Evolutionary conservation across 2,888 invertebrate genomes (phyloP), one percentile per base, ranked within the genome.

Genomic region (Hyles lineata): DNA sequence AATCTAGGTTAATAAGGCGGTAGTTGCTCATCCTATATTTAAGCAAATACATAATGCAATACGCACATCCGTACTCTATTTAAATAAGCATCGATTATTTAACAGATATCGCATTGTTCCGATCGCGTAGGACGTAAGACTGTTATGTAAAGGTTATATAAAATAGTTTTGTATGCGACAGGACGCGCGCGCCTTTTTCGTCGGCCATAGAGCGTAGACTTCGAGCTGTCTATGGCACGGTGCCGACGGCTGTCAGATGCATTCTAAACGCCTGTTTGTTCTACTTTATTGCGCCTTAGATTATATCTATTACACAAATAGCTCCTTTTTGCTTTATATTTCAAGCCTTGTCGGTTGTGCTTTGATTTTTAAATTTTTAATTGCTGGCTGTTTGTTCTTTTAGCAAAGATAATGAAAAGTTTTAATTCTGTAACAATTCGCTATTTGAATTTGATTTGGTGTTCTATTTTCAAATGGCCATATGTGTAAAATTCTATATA

Each of bases 121-220:
- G 43, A 67, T 67, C 17, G 50, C 67, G 50, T 67, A 50, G 67
- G 50, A 43, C 50, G 43, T 67, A 23, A n/a, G 43, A 67, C 17
- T 43, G 67, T 67, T 67, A 67, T 43, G 43, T 67, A 67, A 67
- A 50, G 43, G 17, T 67, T 67, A 67, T 67, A 67, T 67, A 67
- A 67, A 67, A 63, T 67, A 21, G 67, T 67, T 67, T 67, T 23
- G 50, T 67, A 67, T 67, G 67, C 67, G 23, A 50, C 67, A 67
- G 67, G 67, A 67, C 43, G 50, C 67, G 67, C 67, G 50, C 67
- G 67, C 67, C 67, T 43, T 67, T 67, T 67, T 67, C 17, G 67
- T 43, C 43, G 43, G 50, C 43, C 50, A 67, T 67, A 25, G 67
- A 67, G 67, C 67, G 55, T 55, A 67, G 67, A 67, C 50, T 17